These are phyloP conservation scores for Agrochola circellaris DNA, from an alignment of 2,888 invertebrate genomes.

Conservation along the genomic window DNA sequence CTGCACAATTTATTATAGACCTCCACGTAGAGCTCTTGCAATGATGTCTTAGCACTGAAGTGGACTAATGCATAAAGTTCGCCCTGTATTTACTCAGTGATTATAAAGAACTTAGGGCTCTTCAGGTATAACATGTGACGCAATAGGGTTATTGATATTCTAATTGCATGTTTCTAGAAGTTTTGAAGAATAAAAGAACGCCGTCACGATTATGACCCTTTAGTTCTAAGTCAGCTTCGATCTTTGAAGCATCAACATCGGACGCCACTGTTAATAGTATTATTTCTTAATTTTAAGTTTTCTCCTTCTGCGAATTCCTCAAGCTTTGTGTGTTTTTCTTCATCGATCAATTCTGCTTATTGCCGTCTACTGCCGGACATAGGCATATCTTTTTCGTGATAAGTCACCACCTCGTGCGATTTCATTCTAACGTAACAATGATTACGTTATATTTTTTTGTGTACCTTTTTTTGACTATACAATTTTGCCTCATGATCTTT, in stretches of 20 bases:
- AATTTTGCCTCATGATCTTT: not conserved
- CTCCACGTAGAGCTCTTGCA: not conserved
- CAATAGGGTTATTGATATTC: not conserved
- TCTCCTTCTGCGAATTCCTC: not conserved
- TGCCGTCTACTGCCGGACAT: not conserved
- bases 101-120: constrained; percentile 11
- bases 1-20: constrained; percentile 21
- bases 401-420: not conserved
- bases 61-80: constrained; percentile 10
- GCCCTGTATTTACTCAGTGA: constrained; percentile 1
- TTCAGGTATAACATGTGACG: not conserved
- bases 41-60: not conserved
- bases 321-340: not conserved
- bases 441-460: not conserved
- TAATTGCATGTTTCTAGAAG: constrained; percentile 5
- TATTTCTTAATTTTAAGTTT: not conserved
- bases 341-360: not conserved
- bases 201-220: not conserved
- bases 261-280: not conserved
- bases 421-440: not conserved
- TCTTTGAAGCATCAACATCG: not conserved
- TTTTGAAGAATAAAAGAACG: not conserved
- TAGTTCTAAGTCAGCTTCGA: constrained; percentile 3
- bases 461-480: not conserved
- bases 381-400: not conserved